These are phyloP conservation scores for Raja brachyura DNA, from an alignment of 2,113 vertebrate genomes.

Conservation along the genomic window DNA sequence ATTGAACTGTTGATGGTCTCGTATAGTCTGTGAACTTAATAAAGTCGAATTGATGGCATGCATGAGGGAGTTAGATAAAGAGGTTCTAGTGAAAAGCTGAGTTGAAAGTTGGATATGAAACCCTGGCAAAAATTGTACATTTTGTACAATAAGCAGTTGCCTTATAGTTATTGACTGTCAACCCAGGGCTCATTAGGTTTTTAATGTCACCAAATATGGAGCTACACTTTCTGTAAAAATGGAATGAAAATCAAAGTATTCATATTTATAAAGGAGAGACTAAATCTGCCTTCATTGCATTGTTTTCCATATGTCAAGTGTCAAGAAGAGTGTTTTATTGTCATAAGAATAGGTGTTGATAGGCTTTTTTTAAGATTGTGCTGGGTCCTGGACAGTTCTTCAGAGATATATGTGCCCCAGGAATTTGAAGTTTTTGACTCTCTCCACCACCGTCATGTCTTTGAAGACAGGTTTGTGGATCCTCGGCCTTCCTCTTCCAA, in stretches of 20 bases:
- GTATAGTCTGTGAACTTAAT: background rate
- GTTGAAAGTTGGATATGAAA: constrained; percentile 4
- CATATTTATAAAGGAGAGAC: background rate
- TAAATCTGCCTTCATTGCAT: background rate
- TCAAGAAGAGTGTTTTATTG: too few relatives aligned
- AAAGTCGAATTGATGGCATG: background rate
- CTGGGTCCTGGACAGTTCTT: too few relatives aligned
- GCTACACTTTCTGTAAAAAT: background rate
- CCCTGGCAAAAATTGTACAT: background rate
- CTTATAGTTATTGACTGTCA: background rate
- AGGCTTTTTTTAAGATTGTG: too few relatives aligned
- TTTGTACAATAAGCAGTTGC: background rate
- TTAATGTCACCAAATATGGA: background rate
- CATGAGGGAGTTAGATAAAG: constrained; percentile 31
- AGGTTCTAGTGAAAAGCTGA: background rate
- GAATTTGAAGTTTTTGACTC: too few relatives aligned
- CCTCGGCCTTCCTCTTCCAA: too few relatives aligned
- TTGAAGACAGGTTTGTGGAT: too few relatives aligned
- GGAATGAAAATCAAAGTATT: background rate
- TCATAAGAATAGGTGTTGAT: too few relatives aligned
- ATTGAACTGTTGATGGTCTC: constrained; percentile 25
- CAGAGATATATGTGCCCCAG: too few relatives aligned
- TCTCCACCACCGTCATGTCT: too few relatives aligned
- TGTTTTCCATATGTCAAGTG: background rate
- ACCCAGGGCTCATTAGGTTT: background rate